A percentile compares a stretch with the other conserved stretches of the same genome.
phyloP scores from a whole-genome alignment of 2,888 invertebrate species.

The Galerucella pusilla region DNA sequence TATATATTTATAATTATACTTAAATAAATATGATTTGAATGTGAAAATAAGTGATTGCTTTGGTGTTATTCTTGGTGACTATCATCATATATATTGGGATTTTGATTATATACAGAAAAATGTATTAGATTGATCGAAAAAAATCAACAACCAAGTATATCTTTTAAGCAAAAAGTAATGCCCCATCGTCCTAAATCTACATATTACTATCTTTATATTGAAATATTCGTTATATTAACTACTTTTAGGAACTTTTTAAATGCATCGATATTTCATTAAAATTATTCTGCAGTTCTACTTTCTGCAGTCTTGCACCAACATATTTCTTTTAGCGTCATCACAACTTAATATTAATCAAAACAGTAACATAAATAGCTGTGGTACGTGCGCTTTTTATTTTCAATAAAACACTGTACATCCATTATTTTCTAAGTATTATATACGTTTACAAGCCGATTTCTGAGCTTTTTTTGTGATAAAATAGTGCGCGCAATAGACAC shows the following conservation, averaged over 20 bases:
- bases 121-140: too few relatives aligned
- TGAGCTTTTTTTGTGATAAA: not conserved
- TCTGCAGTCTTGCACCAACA: not conserved
- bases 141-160: too few relatives aligned
- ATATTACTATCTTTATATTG: too few relatives aligned
- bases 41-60: too few relatives aligned
- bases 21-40: too few relatives aligned
- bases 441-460: not conserved
- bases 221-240: not conserved
- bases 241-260: not conserved
- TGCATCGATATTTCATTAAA: slow-evolving; percentile 5
- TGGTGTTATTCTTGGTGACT: too few relatives aligned
- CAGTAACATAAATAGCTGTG: not conserved
- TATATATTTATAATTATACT: too few relatives aligned
- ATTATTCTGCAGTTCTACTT: not conserved
- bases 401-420: slow-evolving; percentile 17
- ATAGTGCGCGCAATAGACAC: not conserved
- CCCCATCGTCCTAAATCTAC: too few relatives aligned
- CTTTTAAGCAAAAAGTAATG: too few relatives aligned
- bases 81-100: too few relatives aligned
- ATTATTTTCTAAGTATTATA: slow-evolving; percentile 9
- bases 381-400: slow-evolving; percentile 11
- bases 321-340: not conserved
- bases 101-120: too few relatives aligned
- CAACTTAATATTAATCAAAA: not conserved